A percentile compares a stretch with the other conserved stretches of the same genome.
phyloP scores from a whole-genome alignment of 2,113 vertebrate genomes.

The Petromus typicus region DNA sequence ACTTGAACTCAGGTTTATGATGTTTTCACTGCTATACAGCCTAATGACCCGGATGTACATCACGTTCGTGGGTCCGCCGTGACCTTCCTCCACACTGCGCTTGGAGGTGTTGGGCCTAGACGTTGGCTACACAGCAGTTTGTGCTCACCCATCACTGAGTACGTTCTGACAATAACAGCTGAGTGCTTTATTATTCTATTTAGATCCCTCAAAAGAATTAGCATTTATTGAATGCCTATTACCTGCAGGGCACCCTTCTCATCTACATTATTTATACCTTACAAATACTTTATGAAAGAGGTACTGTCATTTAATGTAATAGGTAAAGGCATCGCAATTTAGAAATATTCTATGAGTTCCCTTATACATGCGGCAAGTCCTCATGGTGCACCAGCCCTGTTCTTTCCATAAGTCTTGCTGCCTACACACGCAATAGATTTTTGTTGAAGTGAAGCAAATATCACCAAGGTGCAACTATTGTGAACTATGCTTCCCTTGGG shows the following conservation, averaged over 20 bases:
- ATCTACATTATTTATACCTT: slow-evolving; percentile 20
- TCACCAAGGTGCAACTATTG: slow-evolving; percentile 52
- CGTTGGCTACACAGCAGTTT: neutral
- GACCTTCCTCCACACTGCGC: neutral
- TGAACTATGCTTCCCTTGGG: slow-evolving; percentile 68
- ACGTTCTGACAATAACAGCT: neutral
- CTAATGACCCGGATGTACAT: neutral
- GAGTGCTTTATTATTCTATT: neutral
- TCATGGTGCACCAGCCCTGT: slow-evolving; percentile 22
- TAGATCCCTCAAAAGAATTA: neutral
- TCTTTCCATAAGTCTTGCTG: slow-evolving; percentile 60
- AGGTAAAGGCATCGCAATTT: slow-evolving; percentile 24
- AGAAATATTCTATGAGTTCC: slow-evolving; percentile 28
- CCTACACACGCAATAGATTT: slow-evolving; percentile 73
- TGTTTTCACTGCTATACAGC: neutral
- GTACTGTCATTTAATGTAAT: slow-evolving; percentile 35
- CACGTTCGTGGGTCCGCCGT: neutral
- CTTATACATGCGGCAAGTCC: neutral
- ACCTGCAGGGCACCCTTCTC: neutral
- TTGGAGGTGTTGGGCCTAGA: neutral
- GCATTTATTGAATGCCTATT: neutral
- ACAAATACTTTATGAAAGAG: slow-evolving; percentile 9
- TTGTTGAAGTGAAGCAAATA: slow-evolving; percentile 70
- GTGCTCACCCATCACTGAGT: neutral
- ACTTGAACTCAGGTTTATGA: neutral